A percentile compares a stretch with the other conserved stretches of the same genome.
These are phyloP conservation scores for Cercopithecus neglectus DNA, from an alignment of 2,797 vertebrate genomes.

Conservation along the genomic window DNA sequence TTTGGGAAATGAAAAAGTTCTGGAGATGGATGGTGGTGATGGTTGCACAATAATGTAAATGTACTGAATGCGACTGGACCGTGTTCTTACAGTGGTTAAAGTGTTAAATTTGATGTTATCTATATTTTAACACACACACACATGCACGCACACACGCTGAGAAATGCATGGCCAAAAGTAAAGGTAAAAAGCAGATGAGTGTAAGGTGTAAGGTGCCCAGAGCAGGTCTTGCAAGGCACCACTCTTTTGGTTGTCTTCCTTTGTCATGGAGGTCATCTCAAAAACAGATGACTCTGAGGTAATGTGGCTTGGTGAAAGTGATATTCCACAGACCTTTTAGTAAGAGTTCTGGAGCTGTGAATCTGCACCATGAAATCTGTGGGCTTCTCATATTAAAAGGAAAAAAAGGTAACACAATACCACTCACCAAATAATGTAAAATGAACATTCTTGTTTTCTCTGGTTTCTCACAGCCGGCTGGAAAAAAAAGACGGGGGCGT, in stretches of 20 bases:
- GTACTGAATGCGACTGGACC: background rate
- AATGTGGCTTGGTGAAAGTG: slow-evolving; percentile 21
- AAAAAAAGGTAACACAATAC: background rate
- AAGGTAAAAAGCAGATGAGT: slow-evolving; percentile 3
- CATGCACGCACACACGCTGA: background rate
- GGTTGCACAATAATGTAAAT: too few relatives aligned
- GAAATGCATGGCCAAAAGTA: background rate
- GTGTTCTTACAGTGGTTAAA: background rate
- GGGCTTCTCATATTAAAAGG: slow-evolving; percentile 42
- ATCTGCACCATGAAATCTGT: slow-evolving; percentile 17
- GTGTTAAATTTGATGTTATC: background rate
- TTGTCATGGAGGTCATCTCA: slow-evolving; percentile 68
- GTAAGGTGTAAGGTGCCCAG: slow-evolving; percentile 27
- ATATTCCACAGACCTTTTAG: slow-evolving; percentile 54
- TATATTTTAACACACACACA: too few relatives aligned
- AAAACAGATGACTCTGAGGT: slow-evolving; percentile 70
- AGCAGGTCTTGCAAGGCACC: background rate
- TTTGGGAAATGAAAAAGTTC: background rate
- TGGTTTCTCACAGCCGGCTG: slow-evolving; percentile 45
- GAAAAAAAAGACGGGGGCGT: background rate
- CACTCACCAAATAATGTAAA: slow-evolving; percentile 6
- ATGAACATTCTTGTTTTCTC: slow-evolving; percentile 35
- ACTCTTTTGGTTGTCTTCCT: slow-evolving; percentile 38
- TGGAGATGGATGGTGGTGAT: background rate
- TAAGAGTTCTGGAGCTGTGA: slow-evolving; percentile 28